Evolutionary conservation across 2,888 invertebrate genomes (phyloP).

Genomic region (Anorthoa munda): DNA sequence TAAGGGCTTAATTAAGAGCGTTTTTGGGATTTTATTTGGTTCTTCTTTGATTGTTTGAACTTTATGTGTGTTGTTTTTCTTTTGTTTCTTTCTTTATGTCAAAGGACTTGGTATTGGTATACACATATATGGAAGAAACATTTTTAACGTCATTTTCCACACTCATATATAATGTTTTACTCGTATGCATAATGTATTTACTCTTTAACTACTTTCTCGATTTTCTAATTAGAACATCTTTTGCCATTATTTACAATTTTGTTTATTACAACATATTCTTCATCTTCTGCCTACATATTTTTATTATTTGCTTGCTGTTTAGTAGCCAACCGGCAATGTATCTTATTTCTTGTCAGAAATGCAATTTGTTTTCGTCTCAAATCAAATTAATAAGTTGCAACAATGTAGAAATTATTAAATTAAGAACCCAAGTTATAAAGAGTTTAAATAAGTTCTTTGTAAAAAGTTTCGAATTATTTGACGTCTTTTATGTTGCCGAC

Average conservation of each 20-base stretch:
- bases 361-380: conserved; percentile 7
- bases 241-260: neutral
- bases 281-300: neutral
- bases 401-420: conserved; percentile 48
- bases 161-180: neutral
- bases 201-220: too few relatives aligned
- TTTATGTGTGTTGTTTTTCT: conserved; percentile 19
- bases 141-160: neutral
- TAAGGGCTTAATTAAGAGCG: conserved; percentile 60
- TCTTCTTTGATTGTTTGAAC: conserved; percentile 31
- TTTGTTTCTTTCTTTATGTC: conserved; percentile 20
- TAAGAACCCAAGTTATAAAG: conserved; percentile 18
- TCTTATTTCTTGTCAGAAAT: conserved; percentile 33
- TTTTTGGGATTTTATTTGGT: conserved; percentile 53
- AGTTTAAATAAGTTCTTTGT: conserved; percentile 36
- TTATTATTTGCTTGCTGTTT: neutral
- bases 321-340: conserved; percentile 1
- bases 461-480: conserved; percentile 40
- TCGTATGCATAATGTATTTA: too few relatives aligned
- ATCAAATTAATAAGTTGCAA: conserved; percentile 27
- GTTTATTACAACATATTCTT: too few relatives aligned
- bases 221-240: neutral
- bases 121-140: neutral
- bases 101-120: neutral
- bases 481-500: conserved; percentile 42